Evolutionary conservation across 1,140 invertebrate genomes (phyloP), one percentile per base, ranked within the genome.

Genomic region (Probaryconus sp.): DNA sequence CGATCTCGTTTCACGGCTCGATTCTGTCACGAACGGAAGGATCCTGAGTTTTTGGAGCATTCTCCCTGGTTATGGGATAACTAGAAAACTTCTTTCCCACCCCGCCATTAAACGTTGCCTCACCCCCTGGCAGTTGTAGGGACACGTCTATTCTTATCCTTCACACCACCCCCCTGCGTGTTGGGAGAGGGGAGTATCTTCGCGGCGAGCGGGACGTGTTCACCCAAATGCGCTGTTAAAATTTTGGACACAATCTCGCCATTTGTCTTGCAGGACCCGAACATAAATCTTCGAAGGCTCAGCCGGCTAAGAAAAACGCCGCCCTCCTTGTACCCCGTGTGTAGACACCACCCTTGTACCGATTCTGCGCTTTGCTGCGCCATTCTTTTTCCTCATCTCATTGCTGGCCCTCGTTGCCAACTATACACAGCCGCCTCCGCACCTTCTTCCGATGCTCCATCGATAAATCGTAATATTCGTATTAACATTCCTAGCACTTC

Each of bases 171-270:
- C 78, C 67, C 71, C 73, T 77, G 71, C 40, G 67, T 67, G 42
- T 13, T 28, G 18, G 24, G 51, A 38, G 33, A 67, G 48, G 63
- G 60, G 71, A 79, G 76, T 79, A 81, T 85, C 78, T 79, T 77
- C 80, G 76, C 70, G 75, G 64, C 53, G 65, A 70, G 75, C 56
- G 68, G 78, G 81, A 84, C 81, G 83, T 83, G 82, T 84, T 85
- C 83, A 80, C 79, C 85, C 81, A 88, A 88, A 88, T 88, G 85
- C 81, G 86, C 85, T 87, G 84, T 88, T 88, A 88, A 88, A 88
- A 88, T 88, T 88, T 88, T 87, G 83, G 86, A 87, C 87, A 85
- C 87, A 88, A 88, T 88, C 87, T 87, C 78, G 77, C 86, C 86
- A 86, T 88, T 88, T 88, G 85, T 88, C 87, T 88, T 87, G 81